Evolutionary conservation across 1,140 invertebrate species (phyloP).

Genomic region (Periplaneta americana): DNA sequence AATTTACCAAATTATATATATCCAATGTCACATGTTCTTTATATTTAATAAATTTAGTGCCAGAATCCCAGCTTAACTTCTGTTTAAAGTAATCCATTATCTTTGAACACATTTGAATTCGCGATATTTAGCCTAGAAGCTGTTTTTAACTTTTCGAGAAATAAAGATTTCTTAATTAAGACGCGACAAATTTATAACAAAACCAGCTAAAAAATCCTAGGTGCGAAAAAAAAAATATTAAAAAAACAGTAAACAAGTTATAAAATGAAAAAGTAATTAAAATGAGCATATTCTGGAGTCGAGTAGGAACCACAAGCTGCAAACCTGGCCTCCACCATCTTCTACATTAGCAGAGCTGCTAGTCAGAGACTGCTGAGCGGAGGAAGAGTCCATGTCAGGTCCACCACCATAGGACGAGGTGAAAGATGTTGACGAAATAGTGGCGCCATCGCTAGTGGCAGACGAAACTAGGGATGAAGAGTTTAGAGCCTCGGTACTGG

Average conservation of each 20-base stretch:
- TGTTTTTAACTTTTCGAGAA: no score
- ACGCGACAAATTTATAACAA: no score
- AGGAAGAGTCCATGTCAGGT: constrained; percentile 31
- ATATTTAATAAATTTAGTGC: no score
- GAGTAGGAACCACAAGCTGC: not conserved
- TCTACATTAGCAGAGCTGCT: not conserved
- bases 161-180: no score
- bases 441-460: constrained; percentile 35
- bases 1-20: no score
- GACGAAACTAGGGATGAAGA: constrained; percentile 37
- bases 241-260: no score
- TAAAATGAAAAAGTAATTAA: not conserved
- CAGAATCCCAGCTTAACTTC: no score
- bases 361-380: not conserved
- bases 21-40: no score
- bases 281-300: not conserved
- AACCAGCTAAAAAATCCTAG: no score
- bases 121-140: no score
- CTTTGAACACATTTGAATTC: no score
- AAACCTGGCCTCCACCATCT: not conserved
- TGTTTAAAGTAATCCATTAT: no score
- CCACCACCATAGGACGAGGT: constrained; percentile 31
- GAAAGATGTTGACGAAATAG: constrained; percentile 17
- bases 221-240: not conserved
- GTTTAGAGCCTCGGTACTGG: constrained; percentile 30